Base-by-base conservation (phyloP, 1,140 invertebrate species). In the Spodoptera frugiperda region DNA sequence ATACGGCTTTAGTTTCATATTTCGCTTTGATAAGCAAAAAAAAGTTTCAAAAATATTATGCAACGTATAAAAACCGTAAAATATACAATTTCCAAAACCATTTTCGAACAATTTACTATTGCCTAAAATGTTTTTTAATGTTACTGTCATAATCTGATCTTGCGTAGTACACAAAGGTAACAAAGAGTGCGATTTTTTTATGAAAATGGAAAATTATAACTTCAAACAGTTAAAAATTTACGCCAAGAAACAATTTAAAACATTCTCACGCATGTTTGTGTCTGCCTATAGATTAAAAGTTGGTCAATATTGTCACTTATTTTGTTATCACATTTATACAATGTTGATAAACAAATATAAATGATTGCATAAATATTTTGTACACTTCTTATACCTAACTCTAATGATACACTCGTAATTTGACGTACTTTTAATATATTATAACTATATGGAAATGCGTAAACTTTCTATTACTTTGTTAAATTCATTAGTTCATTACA, bases 281-380 rank as follows among this genome's bases (percentile, higher is more conserved):
- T 53, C 14, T 11, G 63, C 15, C 44, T 67, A 53, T 30, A 68
- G 63, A 49, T 53, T 25, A 53, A 39, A 68, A 68, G 21, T 68
- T 68, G 65, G 65, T 68, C 65, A 68, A 68, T 53, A 48, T 68
- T 68, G 51, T 19, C 33, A 65, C 44, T 11, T 68, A n/a, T 33
- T 21, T 68, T 53, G 21, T 68, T 68, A 68, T 68, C 65, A 21
- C 33, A 44, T 68, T 53, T 68, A 61, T 39, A 68, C 48, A 68
- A 68, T 68, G 65, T 68, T 68, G 65, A 68, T 68, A 68, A 68
- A 68, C 65, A 68, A 68, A 68, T 17, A 30, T 53, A 49, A 30
- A 68, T 53, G 65, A 68, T 68, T 68, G 25, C 48, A 68, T 65
- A 48, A 48, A 65, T 53, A 65, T 65, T 65, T 65, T 49, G 44